Conservation (phyloP, 1,140 invertebrate genomes). For the Dysdera silvatica region DNA sequence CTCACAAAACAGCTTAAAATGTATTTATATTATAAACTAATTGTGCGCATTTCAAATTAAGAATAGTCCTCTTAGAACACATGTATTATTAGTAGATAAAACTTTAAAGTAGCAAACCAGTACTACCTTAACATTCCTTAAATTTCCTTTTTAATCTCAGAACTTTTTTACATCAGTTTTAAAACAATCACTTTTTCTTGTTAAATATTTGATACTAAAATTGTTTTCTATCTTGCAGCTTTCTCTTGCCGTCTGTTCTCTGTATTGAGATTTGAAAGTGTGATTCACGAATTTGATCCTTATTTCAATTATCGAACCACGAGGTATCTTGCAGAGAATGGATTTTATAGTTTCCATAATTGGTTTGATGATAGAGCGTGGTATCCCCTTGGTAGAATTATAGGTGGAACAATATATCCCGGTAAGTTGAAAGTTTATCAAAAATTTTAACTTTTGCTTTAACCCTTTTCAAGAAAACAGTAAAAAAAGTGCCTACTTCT, state of each 20-base stretch:
- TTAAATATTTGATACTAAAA: neutral
- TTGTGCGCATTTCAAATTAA: too few species aligned
- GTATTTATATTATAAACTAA: too few species aligned
- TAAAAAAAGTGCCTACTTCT: too few species aligned
- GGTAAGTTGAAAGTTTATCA: slow-evolving; percentile 44
- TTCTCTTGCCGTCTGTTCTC: slow-evolving; percentile 93
- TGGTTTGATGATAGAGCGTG: slow-evolving; percentile 99
- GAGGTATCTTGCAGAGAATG: slow-evolving; percentile 85
- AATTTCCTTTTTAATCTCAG: too few species aligned
- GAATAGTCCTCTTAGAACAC: too few species aligned
- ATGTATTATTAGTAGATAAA: too few species aligned
- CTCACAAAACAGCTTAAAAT: too few species aligned
- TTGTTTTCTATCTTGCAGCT: slow-evolving; percentile 53
- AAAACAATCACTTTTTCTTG: too few species aligned
- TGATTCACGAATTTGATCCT: slow-evolving; percentile 98
- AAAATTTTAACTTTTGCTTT: neutral
- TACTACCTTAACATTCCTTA: too few species aligned
- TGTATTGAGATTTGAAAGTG: slow-evolving; percentile 92
- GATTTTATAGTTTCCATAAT: slow-evolving; percentile 96
- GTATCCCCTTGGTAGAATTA: slow-evolving; percentile 95
- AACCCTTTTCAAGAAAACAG: neutral
- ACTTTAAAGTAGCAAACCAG: too few species aligned
- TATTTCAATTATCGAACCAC: slow-evolving; percentile 99
- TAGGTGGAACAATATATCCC: slow-evolving; percentile 95
- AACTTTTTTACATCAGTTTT: too few species aligned